Conservation (phyloP, 2,797 vertebrate genomes). For the Helostoma temminkii region DNA sequence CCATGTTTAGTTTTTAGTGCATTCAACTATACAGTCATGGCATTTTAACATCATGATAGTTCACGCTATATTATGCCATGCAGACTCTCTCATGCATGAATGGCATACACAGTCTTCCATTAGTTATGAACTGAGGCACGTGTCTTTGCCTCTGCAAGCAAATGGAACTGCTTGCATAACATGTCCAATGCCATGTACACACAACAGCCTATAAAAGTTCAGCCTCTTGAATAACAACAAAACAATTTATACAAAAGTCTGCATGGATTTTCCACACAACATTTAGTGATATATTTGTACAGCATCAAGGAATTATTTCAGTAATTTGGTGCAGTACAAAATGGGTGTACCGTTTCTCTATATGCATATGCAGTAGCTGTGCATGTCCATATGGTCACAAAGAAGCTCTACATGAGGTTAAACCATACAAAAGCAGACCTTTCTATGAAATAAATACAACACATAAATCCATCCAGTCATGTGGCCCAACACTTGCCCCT, state of each 20-base stretch:
- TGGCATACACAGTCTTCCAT: conserved; percentile 77
- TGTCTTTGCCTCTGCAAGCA: conserved; percentile 76
- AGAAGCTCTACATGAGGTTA: conserved; percentile 47
- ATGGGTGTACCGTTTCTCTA: conserved; percentile 4
- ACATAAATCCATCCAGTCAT: conserved; percentile 77
- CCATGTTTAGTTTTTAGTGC: conserved; percentile 11
- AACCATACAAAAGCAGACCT: conserved; percentile 67
- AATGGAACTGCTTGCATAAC: conserved; percentile 80
- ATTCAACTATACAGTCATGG: conserved; percentile 36
- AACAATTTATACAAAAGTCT: background rate
- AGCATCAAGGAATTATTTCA: background rate
- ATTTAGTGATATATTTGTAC: background rate
- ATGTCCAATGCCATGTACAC: conserved; percentile 58
- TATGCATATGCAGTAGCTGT: conserved; percentile 19
- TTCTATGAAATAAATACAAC: conserved; percentile 70
- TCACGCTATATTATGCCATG: conserved; percentile 71
- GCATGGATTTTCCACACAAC: background rate
- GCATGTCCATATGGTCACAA: conserved; percentile 43
- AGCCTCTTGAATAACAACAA: conserved; percentile 21
- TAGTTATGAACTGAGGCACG: conserved; percentile 81
- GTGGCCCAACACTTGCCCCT: conserved; percentile 70
- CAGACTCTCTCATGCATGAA: conserved; percentile 78
- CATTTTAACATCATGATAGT: conserved; percentile 63
- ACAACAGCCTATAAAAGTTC: conserved; percentile 47
- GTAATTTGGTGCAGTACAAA: conserved; percentile 8